Base-by-base conservation (phyloP, 2,113 vertebrate genomes). In the Pterophyllum scalare region DNA sequence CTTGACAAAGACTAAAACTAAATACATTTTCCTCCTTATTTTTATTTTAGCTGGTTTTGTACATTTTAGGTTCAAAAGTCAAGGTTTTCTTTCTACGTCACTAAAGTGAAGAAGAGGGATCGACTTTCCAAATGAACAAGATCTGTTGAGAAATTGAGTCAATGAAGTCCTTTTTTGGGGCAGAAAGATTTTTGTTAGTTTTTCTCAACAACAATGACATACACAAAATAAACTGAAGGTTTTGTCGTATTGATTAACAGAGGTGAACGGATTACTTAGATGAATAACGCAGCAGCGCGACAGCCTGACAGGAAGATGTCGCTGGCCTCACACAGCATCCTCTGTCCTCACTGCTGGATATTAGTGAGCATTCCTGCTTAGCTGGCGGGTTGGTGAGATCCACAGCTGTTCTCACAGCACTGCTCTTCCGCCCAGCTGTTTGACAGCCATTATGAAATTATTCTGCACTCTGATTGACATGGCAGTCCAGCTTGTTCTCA, bases 371-470 rank as follows among this genome's bases (percentile, higher is more conserved):
- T 82, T 82, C 31, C 88, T 67, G 76, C 89, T 91, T 59, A 88
- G 82, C 88, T 83, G 87, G 75, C 83, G 28, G 74, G 13, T 81
- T 12, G 78, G 74, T 81, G 87, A 89, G 61, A 87, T 49, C 82
- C 88, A 64, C 93, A 94, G 92, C 90, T 95, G 94, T 94, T 89
- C 80, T 79, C 81, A 60, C 87, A 87, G 90, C 86, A 88, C 88
- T 81, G 59, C 81, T 76, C 9, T 75, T 77, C 85, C 35, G 59
- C 88, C 94, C 95, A 95, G 92, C 91, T 96, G 94, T 95, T 94
- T 92, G 86, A 61, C 75, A 52, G 90, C 94, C 93, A 96, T 96
- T 95, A 95, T 83, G 88, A 95, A 96, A 96, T 95, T 93, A 94
- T 94, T 91, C 93, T 85, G 79, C 88, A 60, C 87, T 92, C 83